Conservation (phyloP, 2,797 vertebrate species). For the Loriculus beryllinus region DNA sequence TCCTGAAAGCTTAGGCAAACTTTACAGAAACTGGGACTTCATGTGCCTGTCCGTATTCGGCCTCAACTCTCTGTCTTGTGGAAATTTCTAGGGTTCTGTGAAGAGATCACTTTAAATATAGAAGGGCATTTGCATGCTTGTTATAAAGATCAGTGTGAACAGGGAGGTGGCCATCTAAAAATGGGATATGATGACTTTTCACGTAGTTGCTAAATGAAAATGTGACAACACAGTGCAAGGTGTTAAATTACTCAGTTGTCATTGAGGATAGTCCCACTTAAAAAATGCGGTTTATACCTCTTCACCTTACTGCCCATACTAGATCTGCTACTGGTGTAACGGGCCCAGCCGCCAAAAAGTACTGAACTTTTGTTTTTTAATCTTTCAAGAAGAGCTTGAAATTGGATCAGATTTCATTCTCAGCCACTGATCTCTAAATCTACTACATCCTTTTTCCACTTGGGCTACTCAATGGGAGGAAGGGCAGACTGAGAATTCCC, state of each 20-base stretch:
- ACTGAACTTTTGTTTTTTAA: background rate
- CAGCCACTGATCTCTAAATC: background rate
- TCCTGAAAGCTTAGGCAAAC: background rate
- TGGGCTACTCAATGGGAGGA: background rate
- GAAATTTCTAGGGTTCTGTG: background rate
- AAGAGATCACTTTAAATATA: conserved; percentile 11
- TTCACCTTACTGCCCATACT: background rate
- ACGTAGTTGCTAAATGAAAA: background rate
- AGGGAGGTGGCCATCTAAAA: conserved; percentile 46
- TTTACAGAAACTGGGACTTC: background rate
- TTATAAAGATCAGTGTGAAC: background rate
- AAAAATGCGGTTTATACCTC: background rate
- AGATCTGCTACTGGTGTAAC: background rate
- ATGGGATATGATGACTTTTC: conserved; percentile 24
- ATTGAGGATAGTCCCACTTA: background rate
- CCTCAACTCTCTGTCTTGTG: background rate
- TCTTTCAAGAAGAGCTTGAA: background rate
- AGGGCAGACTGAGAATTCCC: background rate
- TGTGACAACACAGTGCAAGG: background rate
- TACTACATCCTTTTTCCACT: background rate
- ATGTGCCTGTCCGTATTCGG: background rate
- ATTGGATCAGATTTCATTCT: background rate
- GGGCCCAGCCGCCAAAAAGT: background rate
- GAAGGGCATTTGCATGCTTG: background rate
- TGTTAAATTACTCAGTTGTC: background rate